Evolutionary conservation across 2,888 invertebrate genomes (phyloP), one percentile per base, ranked within the genome.

Genomic region (Drosophila neotestacea): DNA sequence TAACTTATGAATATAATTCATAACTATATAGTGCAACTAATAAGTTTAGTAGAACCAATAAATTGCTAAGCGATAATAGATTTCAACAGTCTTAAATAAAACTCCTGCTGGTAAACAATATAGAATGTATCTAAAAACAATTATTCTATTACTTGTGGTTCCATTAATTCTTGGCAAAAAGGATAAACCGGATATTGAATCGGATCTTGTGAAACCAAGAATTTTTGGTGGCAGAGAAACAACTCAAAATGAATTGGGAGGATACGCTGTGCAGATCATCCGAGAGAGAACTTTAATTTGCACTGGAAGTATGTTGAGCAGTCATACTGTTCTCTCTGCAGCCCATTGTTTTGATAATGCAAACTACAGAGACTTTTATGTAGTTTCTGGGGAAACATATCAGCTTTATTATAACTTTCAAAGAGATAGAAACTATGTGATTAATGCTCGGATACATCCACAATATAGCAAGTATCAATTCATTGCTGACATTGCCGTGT

Each of bases 401-500:
- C 7, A 1, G 2, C 1, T 0, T 1, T 1, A 7, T 3, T 27
- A 48, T 7, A 47, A 54, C 13, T 10, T 13, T 13, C 9, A 27
- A 0, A n/a, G 16, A 5, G 16, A 34, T 1, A n/a, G 60, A 16
- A 73, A 84, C 27, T 6, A 11, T 4, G 30, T 80, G 2, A 0
- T 10, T 5, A 10, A 46, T 3, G 27, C 58, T 9, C 38, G 16
- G 10, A 9, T 50, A 16, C 67, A 81, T 65, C 79, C 85, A 0
- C 2, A 39, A 0, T 71, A 38, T 5, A 1, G 38, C 0, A 68
- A 62, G 6, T 4, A 0, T 0, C 2, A 61, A 1, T 85, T 81
- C 16, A 38, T 48, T 0, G 82, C 11, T 5, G 81, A 83, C 28
- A 56, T 85, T 22, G 86, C 81, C 0, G 64, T 85, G 6, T 27